Evolutionary conservation across 2,888 invertebrate genomes (phyloP).

Genomic region (Ptychoptera contaminata): DNA sequence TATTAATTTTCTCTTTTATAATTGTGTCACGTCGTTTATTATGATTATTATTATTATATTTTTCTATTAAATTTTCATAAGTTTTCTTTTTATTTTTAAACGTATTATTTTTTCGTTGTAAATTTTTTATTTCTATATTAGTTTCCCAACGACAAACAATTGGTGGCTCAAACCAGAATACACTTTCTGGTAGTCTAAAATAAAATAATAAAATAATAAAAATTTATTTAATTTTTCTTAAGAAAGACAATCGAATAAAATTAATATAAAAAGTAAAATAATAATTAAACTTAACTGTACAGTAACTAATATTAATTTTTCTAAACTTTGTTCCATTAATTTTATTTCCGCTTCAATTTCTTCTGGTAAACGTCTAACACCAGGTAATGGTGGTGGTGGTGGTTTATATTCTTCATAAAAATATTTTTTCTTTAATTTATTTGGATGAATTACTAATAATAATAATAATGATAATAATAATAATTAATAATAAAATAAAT

Average conservation of each 20-base stretch:
- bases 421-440: constrained; percentile 38
- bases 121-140: constrained; percentile 21
- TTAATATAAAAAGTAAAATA: no score
- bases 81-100: no score
- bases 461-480: not conserved
- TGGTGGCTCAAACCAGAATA: constrained; percentile 68
- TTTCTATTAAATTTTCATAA: no score
- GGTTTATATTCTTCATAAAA: constrained; percentile 54
- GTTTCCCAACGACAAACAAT: constrained; percentile 56
- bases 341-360: constrained; percentile 67
- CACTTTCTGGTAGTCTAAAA: constrained; percentile 45
- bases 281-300: no score
- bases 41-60: no score
- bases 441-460: constrained; percentile 24
- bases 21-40: no score
- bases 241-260: no score
- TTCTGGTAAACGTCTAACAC: constrained; percentile 55
- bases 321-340: constrained; percentile 53
- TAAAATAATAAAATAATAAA: constrained; percentile 2
- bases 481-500: not conserved
- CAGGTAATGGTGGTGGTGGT: constrained; percentile 46
- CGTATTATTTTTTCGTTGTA: no score
- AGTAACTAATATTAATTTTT: constrained; percentile 51
- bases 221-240: not conserved
- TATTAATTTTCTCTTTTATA: no score